phyloP scores from a whole-genome alignment of 2,888 invertebrate genomes.

The Tachina grossa region DNA sequence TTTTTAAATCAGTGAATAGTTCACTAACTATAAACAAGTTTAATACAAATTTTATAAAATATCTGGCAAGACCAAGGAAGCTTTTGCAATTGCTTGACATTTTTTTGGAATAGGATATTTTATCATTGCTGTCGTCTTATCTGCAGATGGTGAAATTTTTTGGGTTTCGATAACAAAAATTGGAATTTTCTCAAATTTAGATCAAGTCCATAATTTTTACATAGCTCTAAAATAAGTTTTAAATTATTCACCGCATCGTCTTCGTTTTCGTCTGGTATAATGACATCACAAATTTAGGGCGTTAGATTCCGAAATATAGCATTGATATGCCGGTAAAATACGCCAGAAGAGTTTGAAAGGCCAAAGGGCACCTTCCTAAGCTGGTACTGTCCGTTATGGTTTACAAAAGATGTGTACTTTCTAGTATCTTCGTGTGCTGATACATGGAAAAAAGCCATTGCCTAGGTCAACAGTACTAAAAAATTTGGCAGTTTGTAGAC shows the following conservation, averaged over 20 bases:
- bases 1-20: no score
- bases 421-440: conserved; percentile 72
- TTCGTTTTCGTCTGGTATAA: no score
- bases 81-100: conserved; percentile 58
- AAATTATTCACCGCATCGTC: no score
- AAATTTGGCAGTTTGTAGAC: no score
- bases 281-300: no score
- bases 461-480: no score
- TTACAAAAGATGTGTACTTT: conserved; percentile 77
- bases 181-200: conserved; percentile 67
- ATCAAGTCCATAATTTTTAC: no score
- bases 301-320: conserved; percentile 72
- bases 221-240: no score
- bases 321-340: conserved; percentile 75
- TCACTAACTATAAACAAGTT: no score
- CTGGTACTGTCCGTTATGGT: conserved; percentile 76
- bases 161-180: conserved; percentile 62
- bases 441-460: conserved; percentile 76
- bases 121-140: conserved; percentile 73
- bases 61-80: no score
- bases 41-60: no score
- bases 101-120: conserved; percentile 73
- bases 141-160: conserved; percentile 70
- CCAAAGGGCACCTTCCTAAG: conserved; percentile 79
- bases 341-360: conserved; percentile 75